phyloP scores from a whole-genome alignment of 2,888 invertebrate genomes.

The Drosophila peninsularis region DNA sequence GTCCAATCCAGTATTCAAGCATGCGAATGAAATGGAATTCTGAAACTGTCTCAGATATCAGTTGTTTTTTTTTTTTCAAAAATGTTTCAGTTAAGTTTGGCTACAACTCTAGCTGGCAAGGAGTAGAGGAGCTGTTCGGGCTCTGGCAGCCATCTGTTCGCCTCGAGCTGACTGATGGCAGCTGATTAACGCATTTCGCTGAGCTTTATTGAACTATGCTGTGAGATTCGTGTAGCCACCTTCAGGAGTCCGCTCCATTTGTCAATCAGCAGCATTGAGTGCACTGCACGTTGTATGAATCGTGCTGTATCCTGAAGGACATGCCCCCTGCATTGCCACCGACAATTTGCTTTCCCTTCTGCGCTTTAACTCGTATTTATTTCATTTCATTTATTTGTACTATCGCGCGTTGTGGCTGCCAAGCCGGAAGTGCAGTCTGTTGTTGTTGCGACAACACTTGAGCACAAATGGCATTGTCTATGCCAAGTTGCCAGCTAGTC shows the following conservation, averaged over 20 bases:
- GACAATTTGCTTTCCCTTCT: constrained; percentile 1
- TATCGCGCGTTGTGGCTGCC: constrained; percentile 46
- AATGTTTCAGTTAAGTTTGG: neutral
- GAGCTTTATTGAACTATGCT: constrained; percentile 8
- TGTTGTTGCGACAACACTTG: constrained; percentile 31
- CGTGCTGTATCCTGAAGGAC: constrained; percentile 14
- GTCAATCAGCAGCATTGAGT: constrained; percentile 57
- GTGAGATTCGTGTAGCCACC: constrained; percentile 49
- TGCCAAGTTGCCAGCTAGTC: constrained; percentile 59
- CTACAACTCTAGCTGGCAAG: too few relatives aligned
- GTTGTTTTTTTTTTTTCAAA: neutral
- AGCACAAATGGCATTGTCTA: constrained; percentile 54
- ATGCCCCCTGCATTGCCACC: neutral
- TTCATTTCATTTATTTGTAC: constrained; percentile 55
- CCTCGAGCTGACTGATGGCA: neutral
- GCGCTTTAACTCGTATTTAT: constrained; percentile 60
- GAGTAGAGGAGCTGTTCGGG: neutral
- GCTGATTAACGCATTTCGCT: constrained; percentile 20
- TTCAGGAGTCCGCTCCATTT: constrained; percentile 55
- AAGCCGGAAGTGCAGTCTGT: constrained; percentile 48
- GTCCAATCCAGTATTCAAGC: too few relatives aligned
- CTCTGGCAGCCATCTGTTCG: neutral
- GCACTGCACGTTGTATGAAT: constrained; percentile 20
- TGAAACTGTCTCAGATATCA: too few relatives aligned
- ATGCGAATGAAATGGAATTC: too few relatives aligned